Evolutionary conservation across 1,140 invertebrate species (phyloP), one percentile per base, ranked within the genome.

Genomic region (Apocrypta bakeri): DNA sequence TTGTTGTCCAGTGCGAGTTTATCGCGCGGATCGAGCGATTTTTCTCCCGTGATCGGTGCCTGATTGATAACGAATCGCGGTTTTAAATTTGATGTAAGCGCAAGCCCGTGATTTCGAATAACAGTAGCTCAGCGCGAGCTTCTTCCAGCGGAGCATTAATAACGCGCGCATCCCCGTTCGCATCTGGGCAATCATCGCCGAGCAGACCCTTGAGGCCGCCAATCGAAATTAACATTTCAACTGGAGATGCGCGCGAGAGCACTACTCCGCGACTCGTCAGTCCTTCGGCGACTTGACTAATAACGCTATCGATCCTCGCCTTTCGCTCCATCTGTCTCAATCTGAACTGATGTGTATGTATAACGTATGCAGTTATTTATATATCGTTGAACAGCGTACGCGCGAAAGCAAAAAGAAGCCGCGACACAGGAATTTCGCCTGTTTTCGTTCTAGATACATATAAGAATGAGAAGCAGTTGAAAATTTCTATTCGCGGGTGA

Each of bases 161-260:
- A 12, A 48, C 14, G 14, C 48, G 48, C 17, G 17, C 48, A 17
- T 56, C 48, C 3, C 21, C 6, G 21, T 48, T n/a, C n/a, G n/a
- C n/a, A n/a, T n/a, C n/a, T n/a, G n/a, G n/a, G n/a, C n/a, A 56
- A n/a, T n/a, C 48, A 56, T 7, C 48, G 17, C 48, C n/a, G 42
- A 48, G n/a, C 33, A 4, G 33, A 56, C 14, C 21, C 48, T 56
- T 21, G 48, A 56, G 48, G 48, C 48, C 21, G 48, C 6, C 14
- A 56, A 56, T 56, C 48, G 48, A 56, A 56, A 56, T 56, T 56
- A 56, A 56, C 48, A 56, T 56, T 56, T 56, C 48, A 56, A 56
- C 48, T 56, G 33, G 2, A 37, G 9, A 2, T 37, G 33, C 33
- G 9, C 33, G 2, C 33, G 9, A 37, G 3, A 21, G 48, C 48